Evolutionary conservation across 2,888 invertebrate genomes (phyloP).

Genomic region (Hydrotaea diabolus): DNA sequence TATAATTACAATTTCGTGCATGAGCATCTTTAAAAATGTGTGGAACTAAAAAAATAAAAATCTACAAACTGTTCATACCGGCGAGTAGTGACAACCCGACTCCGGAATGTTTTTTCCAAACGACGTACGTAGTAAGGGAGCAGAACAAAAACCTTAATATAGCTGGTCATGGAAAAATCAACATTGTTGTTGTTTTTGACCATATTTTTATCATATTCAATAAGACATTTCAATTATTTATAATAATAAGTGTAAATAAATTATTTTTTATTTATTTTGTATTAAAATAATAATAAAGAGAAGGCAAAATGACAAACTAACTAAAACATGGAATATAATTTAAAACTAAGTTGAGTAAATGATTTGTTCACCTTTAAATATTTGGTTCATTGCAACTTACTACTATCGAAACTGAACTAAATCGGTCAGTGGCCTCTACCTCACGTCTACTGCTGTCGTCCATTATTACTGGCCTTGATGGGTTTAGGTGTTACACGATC

Average conservation of each 20-base stretch:
- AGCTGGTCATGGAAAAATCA: no score
- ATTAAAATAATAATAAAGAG: slow-evolving; percentile 35
- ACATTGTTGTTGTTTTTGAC: no score
- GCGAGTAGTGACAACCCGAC: no score
- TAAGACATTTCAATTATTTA: no score
- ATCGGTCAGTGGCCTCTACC: neutral
- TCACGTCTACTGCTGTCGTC: slow-evolving; percentile 50
- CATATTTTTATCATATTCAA: no score
- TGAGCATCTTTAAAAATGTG: no score
- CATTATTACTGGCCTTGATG: slow-evolving; percentile 53
- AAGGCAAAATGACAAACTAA: slow-evolving; percentile 51
- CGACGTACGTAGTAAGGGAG: no score
- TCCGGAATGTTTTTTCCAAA: no score
- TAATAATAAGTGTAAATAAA: slow-evolving; percentile 16
- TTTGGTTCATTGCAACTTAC: slow-evolving; percentile 35
- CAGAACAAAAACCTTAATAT: no score
- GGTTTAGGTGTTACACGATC: slow-evolving; percentile 72
- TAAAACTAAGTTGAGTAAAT: slow-evolving; percentile 66
- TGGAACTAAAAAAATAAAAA: no score
- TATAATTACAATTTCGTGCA: no score
- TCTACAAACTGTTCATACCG: no score
- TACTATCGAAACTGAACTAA: neutral
- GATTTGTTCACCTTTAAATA: slow-evolving; percentile 34
- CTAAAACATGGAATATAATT: slow-evolving; percentile 54
- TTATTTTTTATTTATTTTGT: slow-evolving; percentile 40